Base-by-base conservation (phyloP, 2,113 vertebrate genomes). In the Hydrolagus affinis region DNA sequence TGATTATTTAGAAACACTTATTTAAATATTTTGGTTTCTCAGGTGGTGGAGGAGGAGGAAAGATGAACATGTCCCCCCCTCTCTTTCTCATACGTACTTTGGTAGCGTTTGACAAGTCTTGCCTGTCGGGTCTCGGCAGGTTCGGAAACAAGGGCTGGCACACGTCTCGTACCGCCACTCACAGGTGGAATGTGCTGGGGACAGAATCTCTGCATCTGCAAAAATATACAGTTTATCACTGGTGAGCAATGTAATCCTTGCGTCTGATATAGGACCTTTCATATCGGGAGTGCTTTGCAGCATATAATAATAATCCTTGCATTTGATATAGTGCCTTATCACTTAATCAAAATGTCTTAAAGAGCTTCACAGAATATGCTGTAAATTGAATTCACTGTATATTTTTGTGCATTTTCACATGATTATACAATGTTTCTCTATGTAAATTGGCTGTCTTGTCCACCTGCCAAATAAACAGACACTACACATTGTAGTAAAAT, bases 131-230 rank as follows among this genome's bases (percentile, higher is more conserved):
- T 99, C 96, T 23, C 93, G 94, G 92, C 98, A 99, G 70, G 96
- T 97, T 89, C 89, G 95, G 91, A 97, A 98, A 89, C 98, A 99
- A 59, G 96, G 96, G 80, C 91, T 94, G 86, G 91, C 86, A 74
- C 98, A 99, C 76, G 95, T 90, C 85, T 98, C 96, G 0, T 98
- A 98, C 85, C 83, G 92, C 98, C 98, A 99, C 87, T 98, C 96
- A 85, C 97, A 98, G 0, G 88, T 86, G 44, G 96, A 93, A 87
- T 86, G 92, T 4, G 92, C 89, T 2, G 85, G 87, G 86, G 89
- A 85, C 0, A 88, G 88, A 8, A 91, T 88, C 56, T 90, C 90
- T 68, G 88, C 88, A 86, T 95, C 97, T 99, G 88, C 86, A 87
- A 89, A 8, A 70, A 87, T 0, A 0, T 1, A 83, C 77, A 86